Evolutionary conservation across 1,140 invertebrate genomes (phyloP).

Genomic region (Drosophila suzukii): DNA sequence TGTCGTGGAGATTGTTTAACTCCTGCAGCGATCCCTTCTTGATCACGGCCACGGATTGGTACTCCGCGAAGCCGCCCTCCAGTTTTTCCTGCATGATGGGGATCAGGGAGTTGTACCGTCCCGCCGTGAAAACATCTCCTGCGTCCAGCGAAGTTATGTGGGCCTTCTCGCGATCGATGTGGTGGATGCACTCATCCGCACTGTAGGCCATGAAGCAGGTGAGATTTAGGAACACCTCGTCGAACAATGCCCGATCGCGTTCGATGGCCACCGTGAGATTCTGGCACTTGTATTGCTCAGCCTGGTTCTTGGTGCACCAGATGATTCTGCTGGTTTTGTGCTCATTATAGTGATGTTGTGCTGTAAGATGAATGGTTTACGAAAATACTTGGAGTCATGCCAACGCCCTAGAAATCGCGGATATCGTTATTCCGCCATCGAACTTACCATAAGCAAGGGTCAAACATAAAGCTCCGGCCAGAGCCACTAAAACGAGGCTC

Average conservation of each 20-base stretch:
- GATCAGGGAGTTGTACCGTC: constrained; percentile 95
- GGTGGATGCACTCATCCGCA: constrained; percentile 93
- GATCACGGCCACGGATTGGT: constrained; percentile 94
- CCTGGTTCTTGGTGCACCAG: constrained; percentile 92
- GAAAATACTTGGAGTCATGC: constrained; percentile 21
- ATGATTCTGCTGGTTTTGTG: constrained; percentile 63
- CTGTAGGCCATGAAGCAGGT: constrained; percentile 89
- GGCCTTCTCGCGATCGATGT: constrained; percentile 91
- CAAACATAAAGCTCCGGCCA: constrained; percentile 46
- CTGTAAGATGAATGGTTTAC: constrained; percentile 34
- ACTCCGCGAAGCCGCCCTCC: constrained; percentile 86
- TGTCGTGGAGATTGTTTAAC: constrained; percentile 87
- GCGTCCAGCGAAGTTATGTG: constrained; percentile 95
- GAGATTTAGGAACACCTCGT: constrained; percentile 87
- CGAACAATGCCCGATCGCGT: constrained; percentile 88
- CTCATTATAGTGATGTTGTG: constrained; percentile 75
- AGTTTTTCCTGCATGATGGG: constrained; percentile 93
- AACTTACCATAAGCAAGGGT: constrained; percentile 51
- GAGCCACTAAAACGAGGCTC: constrained; percentile 31
- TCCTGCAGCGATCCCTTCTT: constrained; percentile 88
- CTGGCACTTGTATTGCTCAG: constrained; percentile 91
- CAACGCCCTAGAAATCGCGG: constrained; percentile 54
- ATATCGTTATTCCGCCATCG: not conserved
- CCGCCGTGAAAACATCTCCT: constrained; percentile 96
- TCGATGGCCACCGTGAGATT: constrained; percentile 89